Evolutionary conservation across 2,888 invertebrate species (phyloP).

Genomic region (Scaeva pyrastri): DNA sequence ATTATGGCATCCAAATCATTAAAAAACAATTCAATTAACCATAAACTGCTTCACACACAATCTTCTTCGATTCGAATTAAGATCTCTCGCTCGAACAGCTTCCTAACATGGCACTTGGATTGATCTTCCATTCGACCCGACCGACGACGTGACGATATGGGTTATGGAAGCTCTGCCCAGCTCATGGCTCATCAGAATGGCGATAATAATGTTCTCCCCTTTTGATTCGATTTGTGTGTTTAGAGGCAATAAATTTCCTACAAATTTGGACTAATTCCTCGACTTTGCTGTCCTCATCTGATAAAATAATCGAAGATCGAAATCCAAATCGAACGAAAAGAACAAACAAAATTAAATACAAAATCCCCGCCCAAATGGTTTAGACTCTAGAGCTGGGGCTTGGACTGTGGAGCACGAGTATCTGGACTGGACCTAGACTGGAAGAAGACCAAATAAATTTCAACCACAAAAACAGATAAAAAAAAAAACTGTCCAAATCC

Average conservation of each 20-base stretch:
- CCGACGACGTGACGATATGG: too few relatives aligned
- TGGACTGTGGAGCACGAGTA: not conserved
- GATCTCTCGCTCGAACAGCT: slow-evolving; percentile 59
- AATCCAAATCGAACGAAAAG: not conserved
- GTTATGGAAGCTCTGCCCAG: not conserved
- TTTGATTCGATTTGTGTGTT: slow-evolving; percentile 33
- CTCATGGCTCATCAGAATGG: not conserved
- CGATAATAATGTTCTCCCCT: not conserved
- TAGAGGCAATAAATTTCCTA: slow-evolving; percentile 49
- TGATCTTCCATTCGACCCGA: not conserved
- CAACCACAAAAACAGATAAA: too few relatives aligned
- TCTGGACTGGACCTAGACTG: too few relatives aligned
- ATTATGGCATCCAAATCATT: slow-evolving; percentile 70
- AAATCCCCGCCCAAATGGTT: slow-evolving; percentile 27
- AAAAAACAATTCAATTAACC: slow-evolving; percentile 74
- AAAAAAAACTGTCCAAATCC: too few relatives aligned
- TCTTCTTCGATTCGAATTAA: slow-evolving; percentile 24
- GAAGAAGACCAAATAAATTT: too few relatives aligned
- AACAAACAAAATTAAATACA: not conserved
- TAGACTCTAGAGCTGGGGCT: too few relatives aligned
- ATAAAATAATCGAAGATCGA: slow-evolving; percentile 44
- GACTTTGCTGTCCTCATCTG: slow-evolving; percentile 38
- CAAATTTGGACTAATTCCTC: slow-evolving; percentile 67
- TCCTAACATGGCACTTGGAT: slow-evolving; percentile 62
- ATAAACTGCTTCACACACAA: slow-evolving; percentile 64